These are phyloP conservation scores for Crenichthys baileyi DNA, from an alignment of 2,797 vertebrate species.

Conservation along the genomic window DNA sequence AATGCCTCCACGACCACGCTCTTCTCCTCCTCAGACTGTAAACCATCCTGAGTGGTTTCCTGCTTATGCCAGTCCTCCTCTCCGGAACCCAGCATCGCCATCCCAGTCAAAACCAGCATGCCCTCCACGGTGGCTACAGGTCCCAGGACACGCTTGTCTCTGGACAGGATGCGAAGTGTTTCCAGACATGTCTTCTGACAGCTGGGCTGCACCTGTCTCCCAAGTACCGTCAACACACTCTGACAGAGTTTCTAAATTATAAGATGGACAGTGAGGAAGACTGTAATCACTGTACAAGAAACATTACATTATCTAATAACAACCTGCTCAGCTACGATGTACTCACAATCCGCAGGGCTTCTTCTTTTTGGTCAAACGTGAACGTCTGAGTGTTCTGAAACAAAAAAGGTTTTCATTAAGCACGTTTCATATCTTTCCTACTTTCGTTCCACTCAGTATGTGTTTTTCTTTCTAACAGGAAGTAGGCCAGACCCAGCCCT, in stretches of 20 bases:
- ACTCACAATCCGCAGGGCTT: conserved; percentile 91
- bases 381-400: conserved; percentile 90
- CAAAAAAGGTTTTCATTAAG: not conserved
- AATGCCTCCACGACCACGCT: conserved; percentile 94
- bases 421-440: not conserved
- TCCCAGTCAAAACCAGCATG: conserved; percentile 87
- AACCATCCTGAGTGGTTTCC: conserved; percentile 70
- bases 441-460: too few species aligned
- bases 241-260: conserved; percentile 88
- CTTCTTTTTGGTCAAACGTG: conserved; percentile 90
- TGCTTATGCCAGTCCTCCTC: conserved; percentile 73
- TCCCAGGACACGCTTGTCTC: conserved; percentile 92
- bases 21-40: conserved; percentile 76
- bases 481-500: not conserved
- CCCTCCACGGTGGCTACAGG: conserved; percentile 92
- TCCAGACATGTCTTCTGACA: conserved; percentile 92
- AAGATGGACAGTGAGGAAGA: not conserved
- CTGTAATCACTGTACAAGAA: not conserved
- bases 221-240: conserved; percentile 86
- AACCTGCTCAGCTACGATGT: not conserved
- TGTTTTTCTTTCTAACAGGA: not conserved
- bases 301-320: not conserved
- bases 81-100: conserved; percentile 81
- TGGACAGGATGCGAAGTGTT: conserved; percentile 94
- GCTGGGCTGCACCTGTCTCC: conserved; percentile 82